These are phyloP conservation scores for Standfussiana lucernea DNA, from an alignment of 2,888 invertebrate genomes.

Conservation along the genomic window DNA sequence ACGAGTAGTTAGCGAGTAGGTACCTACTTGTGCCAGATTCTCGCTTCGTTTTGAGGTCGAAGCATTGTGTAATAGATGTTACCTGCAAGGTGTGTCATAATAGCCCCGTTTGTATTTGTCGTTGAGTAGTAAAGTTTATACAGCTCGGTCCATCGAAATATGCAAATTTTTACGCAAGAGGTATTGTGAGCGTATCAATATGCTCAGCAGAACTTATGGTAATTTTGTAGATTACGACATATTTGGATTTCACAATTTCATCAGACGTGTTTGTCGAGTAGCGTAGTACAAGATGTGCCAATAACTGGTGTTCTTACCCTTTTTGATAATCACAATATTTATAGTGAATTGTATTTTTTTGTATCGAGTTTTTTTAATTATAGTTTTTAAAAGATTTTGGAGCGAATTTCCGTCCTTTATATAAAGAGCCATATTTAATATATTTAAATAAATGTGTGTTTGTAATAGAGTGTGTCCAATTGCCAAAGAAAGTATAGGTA, in stretches of 20 bases:
- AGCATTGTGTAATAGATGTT: conserved; percentile 70
- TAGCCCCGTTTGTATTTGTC: conserved; percentile 60
- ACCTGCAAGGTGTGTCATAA: conserved; percentile 67
- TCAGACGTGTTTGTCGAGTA: conserved; percentile 49
- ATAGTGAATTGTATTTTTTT: conserved; percentile 51
- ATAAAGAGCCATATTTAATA: conserved; percentile 76
- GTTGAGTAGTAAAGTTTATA: conserved; percentile 52
- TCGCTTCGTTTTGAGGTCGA: conserved; percentile 70
- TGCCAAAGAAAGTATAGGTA: conserved; percentile 88
- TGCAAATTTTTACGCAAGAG: conserved; percentile 71
- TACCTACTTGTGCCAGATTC: conserved; percentile 73
- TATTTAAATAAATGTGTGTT: conserved; percentile 67
- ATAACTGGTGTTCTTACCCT: conserved; percentile 58
- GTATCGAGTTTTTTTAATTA: conserved; percentile 57
- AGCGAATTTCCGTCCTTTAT: conserved; percentile 79
- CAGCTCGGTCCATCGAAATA: conserved; percentile 68
- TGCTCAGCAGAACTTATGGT: conserved; percentile 62
- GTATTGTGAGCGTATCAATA: conserved; percentile 63
- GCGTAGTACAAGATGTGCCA: conserved; percentile 62
- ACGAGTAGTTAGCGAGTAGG: conserved; percentile 65
- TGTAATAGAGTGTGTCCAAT: conserved; percentile 78
- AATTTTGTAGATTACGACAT: conserved; percentile 62
- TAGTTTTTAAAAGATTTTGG: conserved; percentile 66
- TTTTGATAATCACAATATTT: conserved; percentile 63
- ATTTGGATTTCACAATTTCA: conserved; percentile 60